Base-by-base conservation (phyloP, 1,140 invertebrate genomes). In the Melitaea cinxia region DNA sequence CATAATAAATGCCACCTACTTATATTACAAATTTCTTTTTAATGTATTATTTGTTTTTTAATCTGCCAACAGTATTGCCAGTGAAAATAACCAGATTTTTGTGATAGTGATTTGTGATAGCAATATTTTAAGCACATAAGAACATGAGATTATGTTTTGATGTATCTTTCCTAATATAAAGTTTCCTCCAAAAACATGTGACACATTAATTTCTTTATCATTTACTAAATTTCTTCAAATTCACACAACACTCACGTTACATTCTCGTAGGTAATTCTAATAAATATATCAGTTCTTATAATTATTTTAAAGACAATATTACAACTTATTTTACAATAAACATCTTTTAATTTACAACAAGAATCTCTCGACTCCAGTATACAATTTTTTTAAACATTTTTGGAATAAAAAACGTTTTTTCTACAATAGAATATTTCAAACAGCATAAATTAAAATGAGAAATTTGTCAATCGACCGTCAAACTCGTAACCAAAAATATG, bases 1-100 rank as follows among this genome's bases (percentile, higher is more conserved):
- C 21, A 23, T 23, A 47, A 47, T 47, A 47, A 47, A 47, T 47
- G 42, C 42, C 21, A 47, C 6, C 42, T 17, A 42, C 2, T 17
- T 4, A 42, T 35, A 12, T 1, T 33, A 15, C 4, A 39, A 10
- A 33, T 1, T 10, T 6, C 3, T 33, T 4, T 7, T 6, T 33
- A 10, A 28, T 28, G 26, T 28, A 28, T 6, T 33, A 33, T 33
- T 33, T 33, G 1, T 33, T 33, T 33, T 33, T 33, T 33, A 33
- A 9, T 33, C 30, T 33, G 30, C 6, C 30, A 33, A 33, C 30
- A 33, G 12, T n/a, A n/a, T n/a, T n/a, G n/a, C n/a, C n/a, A n/a
- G n/a, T n/a, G n/a, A n/a, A n/a, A n/a, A n/a, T n/a, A n/a, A n/a
- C n/a, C n/a, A n/a, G n/a, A n/a, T n/a, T n/a, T n/a, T n/a, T n/a